Evolutionary conservation across 2,888 invertebrate genomes (phyloP).

Genomic region (Ochropacha duplaris): DNA sequence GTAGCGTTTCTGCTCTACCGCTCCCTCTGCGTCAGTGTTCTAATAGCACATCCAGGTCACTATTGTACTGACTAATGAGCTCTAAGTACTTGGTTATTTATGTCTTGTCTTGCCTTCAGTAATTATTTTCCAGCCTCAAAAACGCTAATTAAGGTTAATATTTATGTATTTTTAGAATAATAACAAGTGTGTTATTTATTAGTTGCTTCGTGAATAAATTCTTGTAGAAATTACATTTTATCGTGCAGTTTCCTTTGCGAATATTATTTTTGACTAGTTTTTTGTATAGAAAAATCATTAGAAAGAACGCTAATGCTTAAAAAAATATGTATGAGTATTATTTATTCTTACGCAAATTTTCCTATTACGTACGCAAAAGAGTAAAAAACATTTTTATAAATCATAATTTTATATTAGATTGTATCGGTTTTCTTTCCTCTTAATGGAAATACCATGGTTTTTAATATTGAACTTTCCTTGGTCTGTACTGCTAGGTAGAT

Average conservation of each 20-base stretch:
- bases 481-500: too few relatives aligned
- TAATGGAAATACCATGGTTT: too few relatives aligned
- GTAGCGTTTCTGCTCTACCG: not conserved
- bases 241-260: not conserved
- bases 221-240: not conserved
- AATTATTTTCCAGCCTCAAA: not conserved
- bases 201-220: not conserved
- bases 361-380: too few relatives aligned
- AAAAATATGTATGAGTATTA: too few relatives aligned
- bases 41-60: not conserved
- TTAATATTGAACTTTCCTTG: too few relatives aligned
- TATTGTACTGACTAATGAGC: constrained; percentile 4
- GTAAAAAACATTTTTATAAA: too few relatives aligned
- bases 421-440: too few relatives aligned
- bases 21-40: not conserved
- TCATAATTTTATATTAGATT: too few relatives aligned
- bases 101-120: not conserved
- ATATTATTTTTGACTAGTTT: not conserved
- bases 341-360: too few relatives aligned
- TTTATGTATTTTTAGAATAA: constrained; percentile 3
- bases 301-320: not conserved
- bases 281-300: not conserved
- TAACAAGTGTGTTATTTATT: not conserved
- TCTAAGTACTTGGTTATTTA: constrained; percentile 2
- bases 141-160: constrained; percentile 1